A percentile compares a stretch with the other conserved stretches of the same genome.
These are phyloP conservation scores for Crambe crambe DNA, from an alignment of 37 sponge, comb jelly and placozoan genomes.

Conservation along the genomic window DNA sequence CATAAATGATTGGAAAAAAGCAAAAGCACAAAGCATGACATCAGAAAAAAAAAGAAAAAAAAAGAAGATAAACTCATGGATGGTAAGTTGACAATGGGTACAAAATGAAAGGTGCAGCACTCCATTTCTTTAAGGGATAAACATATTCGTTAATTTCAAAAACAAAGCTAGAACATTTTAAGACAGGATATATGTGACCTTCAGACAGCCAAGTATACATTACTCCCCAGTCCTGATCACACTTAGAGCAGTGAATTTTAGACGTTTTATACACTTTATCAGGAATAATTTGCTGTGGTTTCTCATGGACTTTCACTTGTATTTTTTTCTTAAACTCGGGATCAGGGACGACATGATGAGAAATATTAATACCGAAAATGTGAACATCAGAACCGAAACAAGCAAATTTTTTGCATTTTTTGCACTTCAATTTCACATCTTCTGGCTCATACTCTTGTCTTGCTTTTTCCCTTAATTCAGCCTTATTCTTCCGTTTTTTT, in stretches of 20 bases:
- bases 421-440: constrained; percentile 33
- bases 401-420: constrained; percentile 52
- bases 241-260: constrained; percentile 58
- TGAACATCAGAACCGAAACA: constrained; percentile 52
- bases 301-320: neutral
- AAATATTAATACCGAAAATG: neutral
- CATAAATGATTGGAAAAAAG: too few relatives aligned
- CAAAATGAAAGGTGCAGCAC: constrained; percentile 45
- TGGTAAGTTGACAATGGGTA: too few relatives aligned
- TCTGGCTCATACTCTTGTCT: constrained; percentile 1
- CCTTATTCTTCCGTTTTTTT: neutral
- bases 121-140: constrained; percentile 45
- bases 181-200: constrained; percentile 41
- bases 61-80: too few relatives aligned
- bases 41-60: too few relatives aligned
- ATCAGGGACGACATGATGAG: constrained; percentile 37
- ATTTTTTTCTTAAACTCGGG: constrained; percentile 17
- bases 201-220: constrained; percentile 13
- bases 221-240: constrained; percentile 67
- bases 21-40: too few relatives aligned
- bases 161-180: constrained; percentile 64
- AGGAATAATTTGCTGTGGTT: neutral
- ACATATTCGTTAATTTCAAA: constrained; percentile 17
- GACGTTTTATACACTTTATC: constrained; percentile 19
- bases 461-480: neutral